These are phyloP conservation scores for Pelmatolapia mariae DNA, from an alignment of 2,113 vertebrate species.

Conservation along the genomic window DNA sequence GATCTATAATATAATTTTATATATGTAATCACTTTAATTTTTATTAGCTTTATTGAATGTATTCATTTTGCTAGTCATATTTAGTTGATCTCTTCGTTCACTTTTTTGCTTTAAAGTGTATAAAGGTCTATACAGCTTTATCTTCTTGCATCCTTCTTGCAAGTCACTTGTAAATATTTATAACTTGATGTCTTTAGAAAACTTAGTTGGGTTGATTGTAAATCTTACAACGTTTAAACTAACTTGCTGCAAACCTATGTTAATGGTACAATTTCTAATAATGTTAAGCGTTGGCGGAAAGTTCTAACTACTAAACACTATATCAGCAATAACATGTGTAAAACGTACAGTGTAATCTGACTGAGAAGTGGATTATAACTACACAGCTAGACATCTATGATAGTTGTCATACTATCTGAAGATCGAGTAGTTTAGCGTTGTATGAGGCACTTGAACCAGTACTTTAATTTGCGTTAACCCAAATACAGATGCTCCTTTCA, in stretches of 20 bases:
- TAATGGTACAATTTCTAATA: not conserved
- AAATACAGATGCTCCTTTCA: not conserved
- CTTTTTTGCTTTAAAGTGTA: not conserved
- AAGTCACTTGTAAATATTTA: not conserved
- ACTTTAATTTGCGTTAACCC: not conserved
- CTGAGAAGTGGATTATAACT: not conserved
- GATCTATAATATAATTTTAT: not conserved
- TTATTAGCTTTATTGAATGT: not conserved
- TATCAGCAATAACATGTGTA: not conserved
- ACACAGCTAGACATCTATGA: not conserved
- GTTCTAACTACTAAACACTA: not conserved
- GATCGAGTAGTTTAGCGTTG: not conserved
- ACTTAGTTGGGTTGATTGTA: not conserved
- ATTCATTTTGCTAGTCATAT: not conserved
- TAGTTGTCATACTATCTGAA: not conserved
- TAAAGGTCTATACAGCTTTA: not conserved
- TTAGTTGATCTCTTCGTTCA: not conserved
- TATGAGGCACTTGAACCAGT: fast-evolving
- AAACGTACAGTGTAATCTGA: not conserved
- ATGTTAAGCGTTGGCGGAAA: not conserved
- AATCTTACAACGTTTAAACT: not conserved
- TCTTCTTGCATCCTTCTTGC: not conserved
- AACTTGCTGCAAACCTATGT: not conserved
- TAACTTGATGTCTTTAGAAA: not conserved
- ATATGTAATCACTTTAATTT: not conserved